Conservation (phyloP, 2,797 vertebrate species). For the Sebastes matsubarae region DNA sequence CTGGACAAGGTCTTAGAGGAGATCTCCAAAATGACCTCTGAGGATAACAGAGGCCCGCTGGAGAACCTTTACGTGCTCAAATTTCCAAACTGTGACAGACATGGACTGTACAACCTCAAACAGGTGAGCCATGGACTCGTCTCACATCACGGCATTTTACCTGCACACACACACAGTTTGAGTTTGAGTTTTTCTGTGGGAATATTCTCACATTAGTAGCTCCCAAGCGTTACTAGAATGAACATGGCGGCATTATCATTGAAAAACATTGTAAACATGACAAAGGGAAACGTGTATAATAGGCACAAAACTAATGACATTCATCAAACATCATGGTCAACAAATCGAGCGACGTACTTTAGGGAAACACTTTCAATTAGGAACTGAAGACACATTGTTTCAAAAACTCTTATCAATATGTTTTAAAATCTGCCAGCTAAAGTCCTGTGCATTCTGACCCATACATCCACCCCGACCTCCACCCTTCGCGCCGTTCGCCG, state of each 20-base stretch:
- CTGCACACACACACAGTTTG: not conserved
- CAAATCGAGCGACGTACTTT: not conserved
- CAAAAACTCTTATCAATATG: not conserved
- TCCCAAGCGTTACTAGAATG: not conserved
- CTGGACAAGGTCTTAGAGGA: slow-evolving; percentile 91
- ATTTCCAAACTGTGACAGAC: slow-evolving; percentile 95
- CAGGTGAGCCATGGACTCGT: slow-evolving; percentile 81
- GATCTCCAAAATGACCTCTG: slow-evolving; percentile 91
- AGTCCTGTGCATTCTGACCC: too few species aligned
- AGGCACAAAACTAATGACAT: not conserved
- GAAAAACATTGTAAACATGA: not conserved
- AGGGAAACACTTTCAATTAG: not conserved
- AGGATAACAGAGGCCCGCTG: slow-evolving; percentile 90
- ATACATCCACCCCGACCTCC: too few species aligned
- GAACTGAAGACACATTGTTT: not conserved
- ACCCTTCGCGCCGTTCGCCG: too few species aligned
- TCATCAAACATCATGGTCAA: not conserved
- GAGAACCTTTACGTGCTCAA: slow-evolving; percentile 93
- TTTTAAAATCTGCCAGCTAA: not conserved
- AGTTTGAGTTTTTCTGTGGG: not conserved
- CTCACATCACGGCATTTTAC: not conserved
- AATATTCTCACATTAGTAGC: not conserved
- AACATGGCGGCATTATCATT: not conserved
- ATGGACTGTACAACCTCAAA: slow-evolving; percentile 93
- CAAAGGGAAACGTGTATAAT: not conserved